phyloP scores from a whole-genome alignment of 1,140 invertebrate genomes.

The Phthorimaea operculella region DNA sequence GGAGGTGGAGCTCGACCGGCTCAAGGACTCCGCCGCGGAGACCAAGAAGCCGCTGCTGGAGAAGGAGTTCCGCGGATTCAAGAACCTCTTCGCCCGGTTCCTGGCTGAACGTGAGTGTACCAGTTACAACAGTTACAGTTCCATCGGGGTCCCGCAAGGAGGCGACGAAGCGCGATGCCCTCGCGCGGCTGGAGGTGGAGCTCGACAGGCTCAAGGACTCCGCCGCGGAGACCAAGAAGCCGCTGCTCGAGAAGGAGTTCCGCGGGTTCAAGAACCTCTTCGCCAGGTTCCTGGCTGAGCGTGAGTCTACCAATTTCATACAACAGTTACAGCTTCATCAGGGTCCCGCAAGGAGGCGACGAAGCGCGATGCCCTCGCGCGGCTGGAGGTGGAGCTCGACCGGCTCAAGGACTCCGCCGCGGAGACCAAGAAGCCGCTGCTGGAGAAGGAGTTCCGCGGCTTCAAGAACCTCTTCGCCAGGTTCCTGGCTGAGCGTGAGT shows the following conservation, averaged over 20 bases:
- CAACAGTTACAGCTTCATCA: too few species aligned
- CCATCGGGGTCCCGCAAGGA: constrained; percentile 86
- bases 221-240: constrained; percentile 78
- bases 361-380: constrained; percentile 86
- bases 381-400: constrained; percentile 82
- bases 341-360: constrained; percentile 86
- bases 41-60: too few species aligned
- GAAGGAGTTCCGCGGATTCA: too few species aligned
- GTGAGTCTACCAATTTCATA: too few species aligned
- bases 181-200: constrained; percentile 81
- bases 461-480: constrained; percentile 41
- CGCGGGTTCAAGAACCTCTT: constrained; percentile 68
- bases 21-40: constrained; percentile 86
- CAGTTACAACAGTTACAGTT: too few species aligned
- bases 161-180: constrained; percentile 90
- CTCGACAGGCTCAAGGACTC: constrained; percentile 65
- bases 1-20: constrained; percentile 81
- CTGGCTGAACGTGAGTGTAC: constrained; percentile 69
- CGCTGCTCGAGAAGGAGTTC: constrained; percentile 7
- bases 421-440: constrained; percentile 68
- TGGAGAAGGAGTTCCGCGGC: constrained; percentile 58
- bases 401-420: constrained; percentile 71
- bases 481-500: constrained; percentile 44
- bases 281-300: too few species aligned
- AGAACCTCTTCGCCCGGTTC: constrained; percentile 86